A percentile compares a stretch with the other conserved stretches of the same genome.
These are phyloP conservation scores for Agrochola litura DNA, from an alignment of 2,888 invertebrate species.

Conservation along the genomic window DNA sequence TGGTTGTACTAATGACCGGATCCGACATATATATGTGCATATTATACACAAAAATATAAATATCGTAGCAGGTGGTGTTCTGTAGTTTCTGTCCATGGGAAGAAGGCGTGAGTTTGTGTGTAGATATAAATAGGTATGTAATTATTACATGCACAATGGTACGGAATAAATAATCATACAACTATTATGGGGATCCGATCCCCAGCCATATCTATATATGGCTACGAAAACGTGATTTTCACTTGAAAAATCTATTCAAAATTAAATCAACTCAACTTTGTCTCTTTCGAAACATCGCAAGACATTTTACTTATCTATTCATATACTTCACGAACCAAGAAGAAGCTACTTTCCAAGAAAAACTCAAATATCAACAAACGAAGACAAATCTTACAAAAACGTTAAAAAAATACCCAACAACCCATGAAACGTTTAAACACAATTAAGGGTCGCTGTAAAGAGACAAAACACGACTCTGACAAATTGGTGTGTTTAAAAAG, in stretches of 20 bases:
- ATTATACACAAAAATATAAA: neutral
- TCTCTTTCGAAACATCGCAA: neutral
- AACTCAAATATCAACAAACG: slow-evolving; percentile 39
- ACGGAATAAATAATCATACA: neutral
- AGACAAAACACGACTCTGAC: slow-evolving; percentile 55
- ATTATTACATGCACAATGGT: neutral
- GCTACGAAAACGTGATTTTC: no score
- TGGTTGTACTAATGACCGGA: no score
- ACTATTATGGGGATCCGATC: neutral
- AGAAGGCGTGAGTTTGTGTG: neutral
- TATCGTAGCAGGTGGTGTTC: neutral
- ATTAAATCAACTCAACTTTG: neutral
- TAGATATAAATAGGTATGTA: no score
- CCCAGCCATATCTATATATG: neutral
- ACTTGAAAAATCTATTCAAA: neutral
- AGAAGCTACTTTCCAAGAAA: slow-evolving; percentile 14
- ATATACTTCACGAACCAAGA: slow-evolving; percentile 3
- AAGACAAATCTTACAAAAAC: slow-evolving; percentile 32
- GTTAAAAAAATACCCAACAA: slow-evolving; percentile 45
- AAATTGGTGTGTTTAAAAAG: slow-evolving; percentile 59
- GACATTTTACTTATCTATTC: slow-evolving; percentile 1
- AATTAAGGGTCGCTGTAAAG: slow-evolving; percentile 58
- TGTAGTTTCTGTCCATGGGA: neutral
- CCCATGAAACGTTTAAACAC: slow-evolving; percentile 62
- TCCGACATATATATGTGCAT: neutral